Evolutionary conservation across 1,140 invertebrate species (phyloP), one percentile per base, ranked within the genome.

Genomic region (Meloidogyne exigua): DNA sequence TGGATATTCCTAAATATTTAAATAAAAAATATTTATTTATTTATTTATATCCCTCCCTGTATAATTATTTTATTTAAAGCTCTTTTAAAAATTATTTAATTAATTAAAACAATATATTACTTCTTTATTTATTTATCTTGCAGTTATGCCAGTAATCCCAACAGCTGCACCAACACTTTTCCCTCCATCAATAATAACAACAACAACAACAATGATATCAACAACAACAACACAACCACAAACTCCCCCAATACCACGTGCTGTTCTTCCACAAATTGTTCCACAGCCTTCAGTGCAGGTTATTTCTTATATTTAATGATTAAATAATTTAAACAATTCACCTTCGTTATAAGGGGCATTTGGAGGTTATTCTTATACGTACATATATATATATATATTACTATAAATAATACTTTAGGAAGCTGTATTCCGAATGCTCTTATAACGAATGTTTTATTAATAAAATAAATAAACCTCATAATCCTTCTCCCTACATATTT

Each of bases 201-300:
- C 66, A 18, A 69, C 75, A 63, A 81, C 28, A 3, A 2, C 28
- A 39, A 57, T 67, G 25, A 23, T 10, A 12, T 13, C 76, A 28
- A 80, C 63, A 63, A 73, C 76, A 23, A 44, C 32, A 42, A 2
- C 23, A n/a, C 78, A 23, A 11, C 68, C 11, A 25, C 28, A 28
- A 39, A 62, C 78, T 15, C 65, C 63, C 2, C 39, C 44, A 57
- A 39, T 39, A 13, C 72, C 57, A 10, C 72, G 72, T 25, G 72
- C 72, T 36, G 72, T 73, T 57, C 28, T 73, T 36, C 72, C 72
- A 62, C 57, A 73, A 28, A 13, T 73, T 23, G 57, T 49, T 21
- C 21, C 49, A 7, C 69, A 71, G 36, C 21, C 49, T 57, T 57
- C 49, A n/a, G 21, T 57, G 21, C 4, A n/a, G 13, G 49, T 57